Base-by-base conservation (phyloP, 2,888 invertebrate species). In the Ectemnius cavifrons region DNA sequence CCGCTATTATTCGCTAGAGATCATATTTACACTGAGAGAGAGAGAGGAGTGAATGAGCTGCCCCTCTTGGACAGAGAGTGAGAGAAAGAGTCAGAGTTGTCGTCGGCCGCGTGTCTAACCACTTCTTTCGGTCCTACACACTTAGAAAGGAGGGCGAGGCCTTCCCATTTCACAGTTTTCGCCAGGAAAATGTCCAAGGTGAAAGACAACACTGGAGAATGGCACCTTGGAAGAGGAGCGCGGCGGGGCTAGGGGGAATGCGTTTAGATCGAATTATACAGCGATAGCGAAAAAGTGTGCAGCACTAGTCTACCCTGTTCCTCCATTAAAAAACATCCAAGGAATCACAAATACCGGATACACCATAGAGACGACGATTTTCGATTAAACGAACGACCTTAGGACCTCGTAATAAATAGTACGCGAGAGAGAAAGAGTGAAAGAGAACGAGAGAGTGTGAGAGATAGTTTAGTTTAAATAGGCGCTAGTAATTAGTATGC, bases 301-400 rank as follows among this genome's bases (percentile, higher is more conserved):
- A 88, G 87, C 87, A 81, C 87, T 88, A 88, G 84, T 84, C 89
- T 89, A 89, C 89, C 89, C 89, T 89, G 89, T 89, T 89, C 87
- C 85, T 89, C 89, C 89, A 89, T 83, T 86, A 81, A 83, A 85
- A 85, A 65, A 89, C 85, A 83, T 85, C 82, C 75, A 86, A 74
- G 63, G 66, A 68, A 64, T 67, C 81, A 87, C 77, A 75, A 87
- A 83, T 85, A 82, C 72, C 80, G 71, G 75, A 78, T 76, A 82
- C 75, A 80, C 37, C 70, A 76, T 72, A 74, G 69, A 60, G 65
- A 78, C 84, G 84, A 84, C 82, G 81, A 83, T 83, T 79, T 77
- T 65, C 64, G 62, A 6, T 64, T 70, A 76, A 70, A 67, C 45
- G 61, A 72, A 61, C 62, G 52, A 57, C 60, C 57, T 73, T 68